Conservation (phyloP, 2,888 invertebrate genomes). For the Ethmia dodecea region DNA sequence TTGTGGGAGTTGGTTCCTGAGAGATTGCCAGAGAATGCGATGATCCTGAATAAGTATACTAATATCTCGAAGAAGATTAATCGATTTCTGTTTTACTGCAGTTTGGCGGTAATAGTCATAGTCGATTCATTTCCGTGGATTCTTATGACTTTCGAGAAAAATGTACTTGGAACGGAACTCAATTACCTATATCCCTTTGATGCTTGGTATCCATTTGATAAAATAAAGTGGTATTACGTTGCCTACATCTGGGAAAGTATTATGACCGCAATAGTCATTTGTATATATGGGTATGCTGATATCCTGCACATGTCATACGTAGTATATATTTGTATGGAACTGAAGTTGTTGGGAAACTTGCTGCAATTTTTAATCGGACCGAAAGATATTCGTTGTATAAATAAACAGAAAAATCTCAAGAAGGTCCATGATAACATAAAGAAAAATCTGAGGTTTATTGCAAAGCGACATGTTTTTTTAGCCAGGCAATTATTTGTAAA, state of each 20-base stretch:
- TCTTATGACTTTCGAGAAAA: slow-evolving; percentile 45
- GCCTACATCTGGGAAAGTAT: slow-evolving; percentile 54
- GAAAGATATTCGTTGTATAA: slow-evolving; percentile 33
- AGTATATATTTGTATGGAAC: slow-evolving; percentile 52
- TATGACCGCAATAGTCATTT: slow-evolving; percentile 50
- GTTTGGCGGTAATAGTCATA: slow-evolving; percentile 38
- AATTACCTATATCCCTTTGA: slow-evolving; percentile 52
- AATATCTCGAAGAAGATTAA: slow-evolving; percentile 26
- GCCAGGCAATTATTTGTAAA: slow-evolving; percentile 30
- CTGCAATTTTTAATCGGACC: slow-evolving; percentile 35
- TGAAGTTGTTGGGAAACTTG: slow-evolving; percentile 43
- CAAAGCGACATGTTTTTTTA: slow-evolving; percentile 41
- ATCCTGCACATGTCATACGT: slow-evolving; percentile 45
- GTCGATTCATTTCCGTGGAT: slow-evolving; percentile 49
- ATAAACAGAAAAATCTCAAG: slow-evolving; percentile 14
- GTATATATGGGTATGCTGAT: slow-evolving; percentile 39
- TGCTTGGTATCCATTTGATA: slow-evolving; percentile 65
- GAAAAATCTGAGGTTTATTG: slow-evolving; percentile 40
- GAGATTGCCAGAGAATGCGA: slow-evolving; percentile 27
- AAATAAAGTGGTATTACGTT: slow-evolving; percentile 48
- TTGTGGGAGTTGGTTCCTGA: slow-evolving; percentile 42
- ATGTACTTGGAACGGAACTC: slow-evolving; percentile 31
- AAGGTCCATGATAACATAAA: slow-evolving; percentile 30
- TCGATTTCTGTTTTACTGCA: too few species aligned
- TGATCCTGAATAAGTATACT: slow-evolving; percentile 36